Evolutionary conservation across 2,797 vertebrate genomes (phyloP).

Genomic region (Nannoperca obscura): DNA sequence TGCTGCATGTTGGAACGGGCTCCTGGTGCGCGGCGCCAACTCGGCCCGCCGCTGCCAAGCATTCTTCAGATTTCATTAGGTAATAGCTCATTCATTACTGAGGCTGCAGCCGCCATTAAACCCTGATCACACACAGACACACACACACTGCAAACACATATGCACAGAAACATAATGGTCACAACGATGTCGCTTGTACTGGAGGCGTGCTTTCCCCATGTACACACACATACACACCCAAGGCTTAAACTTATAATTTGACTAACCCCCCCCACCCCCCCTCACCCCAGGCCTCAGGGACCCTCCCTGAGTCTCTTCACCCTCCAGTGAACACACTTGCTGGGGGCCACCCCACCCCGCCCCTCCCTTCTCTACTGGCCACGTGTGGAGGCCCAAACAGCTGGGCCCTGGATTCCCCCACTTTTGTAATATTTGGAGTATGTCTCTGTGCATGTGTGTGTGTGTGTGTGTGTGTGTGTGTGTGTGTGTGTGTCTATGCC

Average conservation of each 20-base stretch:
- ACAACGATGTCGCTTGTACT: conserved; percentile 27
- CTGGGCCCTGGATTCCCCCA: conserved; percentile 52
- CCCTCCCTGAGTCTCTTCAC: conserved; percentile 63
- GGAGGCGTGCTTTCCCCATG: background rate
- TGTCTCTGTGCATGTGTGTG: conserved; percentile 11
- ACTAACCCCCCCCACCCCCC: conserved; percentile 58
- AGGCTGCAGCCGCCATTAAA: conserved; percentile 73
- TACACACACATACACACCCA: conserved; percentile 31
- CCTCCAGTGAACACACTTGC: conserved; percentile 67
- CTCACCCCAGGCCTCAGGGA: conserved; percentile 46
- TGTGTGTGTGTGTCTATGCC: conserved; percentile 17
- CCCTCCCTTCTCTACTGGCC: conserved; percentile 45
- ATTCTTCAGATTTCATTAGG: conserved; percentile 84
- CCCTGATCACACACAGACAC: conserved; percentile 52
- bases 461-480: conserved; percentile 28
- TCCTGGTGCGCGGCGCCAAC: conserved; percentile 69
- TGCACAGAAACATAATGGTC: conserved; percentile 33
- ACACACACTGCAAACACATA: conserved; percentile 33
- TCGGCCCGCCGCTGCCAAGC: conserved; percentile 71
- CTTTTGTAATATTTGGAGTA: conserved; percentile 20
- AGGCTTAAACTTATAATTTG: conserved; percentile 60
- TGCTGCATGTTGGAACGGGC: conserved; percentile 70
- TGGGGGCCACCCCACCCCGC: conserved; percentile 50
- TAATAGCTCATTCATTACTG: conserved; percentile 82
- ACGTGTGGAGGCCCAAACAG: conserved; percentile 67